phyloP scores from a whole-genome alignment of 2,113 vertebrate genomes.

The Perognathus longimembris region DNA sequence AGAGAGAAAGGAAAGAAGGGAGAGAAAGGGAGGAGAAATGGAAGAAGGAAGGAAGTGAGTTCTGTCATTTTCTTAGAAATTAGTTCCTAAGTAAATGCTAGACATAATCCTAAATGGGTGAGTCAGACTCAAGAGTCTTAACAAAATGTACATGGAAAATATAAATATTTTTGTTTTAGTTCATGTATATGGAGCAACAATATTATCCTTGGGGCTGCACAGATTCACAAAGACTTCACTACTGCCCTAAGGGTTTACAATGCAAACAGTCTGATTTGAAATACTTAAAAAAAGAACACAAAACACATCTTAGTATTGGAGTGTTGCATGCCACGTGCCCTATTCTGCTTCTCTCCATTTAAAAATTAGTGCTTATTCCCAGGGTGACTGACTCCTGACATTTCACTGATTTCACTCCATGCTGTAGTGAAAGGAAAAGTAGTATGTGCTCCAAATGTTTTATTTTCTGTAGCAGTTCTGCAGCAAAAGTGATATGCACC shows the following conservation, averaged over 20 bases:
- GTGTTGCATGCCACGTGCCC: background rate
- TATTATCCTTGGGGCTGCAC: background rate
- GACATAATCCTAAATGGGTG: slow-evolving; percentile 40
- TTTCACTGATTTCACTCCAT: slow-evolving; percentile 3
- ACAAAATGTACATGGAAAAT: slow-evolving; percentile 42
- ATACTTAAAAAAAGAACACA: background rate
- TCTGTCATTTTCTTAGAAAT: slow-evolving; percentile 32
- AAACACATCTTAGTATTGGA: slow-evolving; percentile 13
- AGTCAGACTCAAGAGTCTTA: slow-evolving; percentile 35
- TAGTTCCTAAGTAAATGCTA: slow-evolving; percentile 33
- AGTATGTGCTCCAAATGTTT: slow-evolving; percentile 35
- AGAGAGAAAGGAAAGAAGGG: background rate
- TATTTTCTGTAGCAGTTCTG: slow-evolving; percentile 34
- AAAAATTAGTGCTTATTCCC: slow-evolving; percentile 51
- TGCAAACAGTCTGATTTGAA: slow-evolving; percentile 45
- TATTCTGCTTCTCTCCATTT: slow-evolving; percentile 38
- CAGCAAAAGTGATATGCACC: slow-evolving; percentile 6
- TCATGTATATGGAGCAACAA: slow-evolving; percentile 45
- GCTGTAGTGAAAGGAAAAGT: background rate
- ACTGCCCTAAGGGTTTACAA: slow-evolving; percentile 62
- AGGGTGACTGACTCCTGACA: background rate
- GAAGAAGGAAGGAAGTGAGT: background rate
- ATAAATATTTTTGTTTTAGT: slow-evolving; percentile 62
- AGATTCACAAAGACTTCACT: slow-evolving; percentile 55
- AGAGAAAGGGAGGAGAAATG: background rate